These are phyloP conservation scores for Enteromius afrohamiltoni DNA, from an alignment of 2,797 vertebrate genomes.

Conservation along the genomic window DNA sequence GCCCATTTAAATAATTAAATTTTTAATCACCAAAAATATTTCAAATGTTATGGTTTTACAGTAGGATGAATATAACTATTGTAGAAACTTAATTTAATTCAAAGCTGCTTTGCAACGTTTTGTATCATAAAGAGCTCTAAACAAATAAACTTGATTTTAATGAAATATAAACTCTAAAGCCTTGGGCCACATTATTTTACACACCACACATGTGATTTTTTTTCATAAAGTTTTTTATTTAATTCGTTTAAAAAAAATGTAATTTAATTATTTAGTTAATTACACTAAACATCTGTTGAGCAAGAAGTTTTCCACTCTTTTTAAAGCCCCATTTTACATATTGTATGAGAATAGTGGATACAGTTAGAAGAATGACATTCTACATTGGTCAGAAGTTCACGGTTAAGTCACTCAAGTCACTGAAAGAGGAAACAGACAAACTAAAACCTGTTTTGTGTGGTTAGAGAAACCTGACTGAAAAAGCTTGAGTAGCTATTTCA, in stretches of 20 bases:
- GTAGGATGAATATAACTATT: too few species aligned
- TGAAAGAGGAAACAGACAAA: not conserved
- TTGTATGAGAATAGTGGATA: not conserved
- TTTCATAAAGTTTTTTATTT: not conserved
- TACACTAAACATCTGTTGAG: not conserved
- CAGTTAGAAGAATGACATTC: not conserved
- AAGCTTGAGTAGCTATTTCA: not conserved
- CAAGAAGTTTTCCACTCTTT: not conserved
- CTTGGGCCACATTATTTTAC: not conserved
- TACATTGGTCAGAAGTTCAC: not conserved
- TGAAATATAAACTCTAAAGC: not conserved
- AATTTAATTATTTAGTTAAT: not conserved
- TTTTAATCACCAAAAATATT: not conserved
- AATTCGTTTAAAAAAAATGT: not conserved
- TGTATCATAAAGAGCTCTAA: too few species aligned
- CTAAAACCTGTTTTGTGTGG: not conserved
- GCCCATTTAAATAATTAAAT: not conserved
- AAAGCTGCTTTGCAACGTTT: too few species aligned
- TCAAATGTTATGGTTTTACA: too few species aligned
- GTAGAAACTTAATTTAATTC: too few species aligned
- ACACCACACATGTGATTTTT: not conserved
- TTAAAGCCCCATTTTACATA: not conserved
- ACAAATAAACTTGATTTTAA: too few species aligned
- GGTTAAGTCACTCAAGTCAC: not conserved
- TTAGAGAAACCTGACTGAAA: constrained; percentile 17